Percentiles rank a stretch among this genome's conserved stretches.
Conservation (phyloP, 1,140 invertebrate genomes). For the Drosophila azteca region DNA sequence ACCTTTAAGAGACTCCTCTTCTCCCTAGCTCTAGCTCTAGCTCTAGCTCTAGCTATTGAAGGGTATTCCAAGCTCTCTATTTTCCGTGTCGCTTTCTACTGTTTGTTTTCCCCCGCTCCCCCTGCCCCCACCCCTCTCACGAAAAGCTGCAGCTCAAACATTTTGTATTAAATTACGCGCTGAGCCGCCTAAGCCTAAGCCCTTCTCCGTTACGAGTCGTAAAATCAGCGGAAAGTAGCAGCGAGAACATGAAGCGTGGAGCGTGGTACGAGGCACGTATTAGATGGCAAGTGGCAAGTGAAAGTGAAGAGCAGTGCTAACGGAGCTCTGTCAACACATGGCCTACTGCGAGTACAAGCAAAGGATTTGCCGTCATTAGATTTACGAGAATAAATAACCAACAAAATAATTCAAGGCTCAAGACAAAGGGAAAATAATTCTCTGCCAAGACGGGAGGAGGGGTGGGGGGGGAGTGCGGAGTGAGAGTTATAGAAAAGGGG, state of each 20-base stretch:
- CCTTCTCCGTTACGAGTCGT: constrained; percentile 64
- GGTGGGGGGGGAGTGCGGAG: neutral
- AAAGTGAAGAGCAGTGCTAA: constrained; percentile 27
- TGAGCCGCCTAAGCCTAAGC: constrained; percentile 75
- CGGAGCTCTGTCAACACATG: constrained; percentile 55
- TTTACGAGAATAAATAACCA: constrained; percentile 42
- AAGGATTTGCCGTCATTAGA: constrained; percentile 52
- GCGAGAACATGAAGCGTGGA: neutral
- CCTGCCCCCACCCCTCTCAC: neutral
- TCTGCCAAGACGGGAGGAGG: neutral
- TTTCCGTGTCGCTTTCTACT: neutral
- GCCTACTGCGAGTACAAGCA: constrained; percentile 28
- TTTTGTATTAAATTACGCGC: constrained; percentile 76
- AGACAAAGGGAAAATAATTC: constrained; percentile 15
- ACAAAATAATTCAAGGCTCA: constrained; percentile 27
- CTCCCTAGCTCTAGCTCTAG: too few species aligned
- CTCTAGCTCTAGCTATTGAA: neutral
- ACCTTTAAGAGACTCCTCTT: too few species aligned
- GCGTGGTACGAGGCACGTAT: too few species aligned
- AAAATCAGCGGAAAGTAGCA: constrained; percentile 46
- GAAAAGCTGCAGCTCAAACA: constrained; percentile 29
- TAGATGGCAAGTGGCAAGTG: too few species aligned
- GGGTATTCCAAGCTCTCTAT: neutral
- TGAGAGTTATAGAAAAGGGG: constrained; percentile 3
- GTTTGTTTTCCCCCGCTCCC: constrained; percentile 10